phyloP scores from a whole-genome alignment of 2,888 invertebrate species.

The Ferdinandea cuprea region DNA sequence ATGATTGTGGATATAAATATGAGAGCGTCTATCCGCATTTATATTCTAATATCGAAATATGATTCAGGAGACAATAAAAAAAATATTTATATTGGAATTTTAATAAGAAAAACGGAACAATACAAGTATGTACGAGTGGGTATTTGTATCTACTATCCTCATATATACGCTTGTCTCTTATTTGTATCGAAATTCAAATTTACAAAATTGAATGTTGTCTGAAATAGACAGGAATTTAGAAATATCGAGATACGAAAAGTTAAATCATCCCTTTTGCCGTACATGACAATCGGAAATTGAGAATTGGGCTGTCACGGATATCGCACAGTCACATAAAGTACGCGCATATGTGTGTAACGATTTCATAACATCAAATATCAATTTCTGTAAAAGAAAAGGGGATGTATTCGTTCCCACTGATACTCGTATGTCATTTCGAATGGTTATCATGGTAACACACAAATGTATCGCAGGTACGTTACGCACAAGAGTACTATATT shows the following conservation, averaged over 20 bases:
- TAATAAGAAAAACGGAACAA: constrained; percentile 69
- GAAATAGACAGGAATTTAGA: constrained; percentile 69
- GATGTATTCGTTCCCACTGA: constrained; percentile 44
- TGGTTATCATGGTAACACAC: constrained; percentile 53
- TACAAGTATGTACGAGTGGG: constrained; percentile 11
- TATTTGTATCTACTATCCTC: neutral
- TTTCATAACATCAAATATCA: constrained; percentile 64
- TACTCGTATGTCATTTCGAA: constrained; percentile 52
- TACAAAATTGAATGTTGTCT: constrained; percentile 62
- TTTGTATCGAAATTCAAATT: constrained; percentile 65
- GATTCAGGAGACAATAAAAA: constrained; percentile 70
- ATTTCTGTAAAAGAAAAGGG: constrained; percentile 30
- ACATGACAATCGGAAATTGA: constrained; percentile 73
- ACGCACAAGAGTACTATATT: constrained; percentile 44
- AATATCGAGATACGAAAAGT: constrained; percentile 44
- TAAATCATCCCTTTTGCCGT: constrained; percentile 62
- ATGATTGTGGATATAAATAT: constrained; percentile 70
- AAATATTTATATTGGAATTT: constrained; percentile 72
- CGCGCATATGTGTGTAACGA: constrained; percentile 44
- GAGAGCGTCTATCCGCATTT: constrained; percentile 54
- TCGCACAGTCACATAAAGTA: constrained; percentile 40
- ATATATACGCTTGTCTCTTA: constrained; percentile 46
- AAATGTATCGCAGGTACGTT: constrained; percentile 3
- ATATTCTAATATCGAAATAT: constrained; percentile 69
- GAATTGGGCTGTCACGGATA: constrained; percentile 73